These are phyloP conservation scores for Heliocidaris tuberculata DNA, from an alignment of 35 echinoderm and acorn worm species.

Conservation along the genomic window DNA sequence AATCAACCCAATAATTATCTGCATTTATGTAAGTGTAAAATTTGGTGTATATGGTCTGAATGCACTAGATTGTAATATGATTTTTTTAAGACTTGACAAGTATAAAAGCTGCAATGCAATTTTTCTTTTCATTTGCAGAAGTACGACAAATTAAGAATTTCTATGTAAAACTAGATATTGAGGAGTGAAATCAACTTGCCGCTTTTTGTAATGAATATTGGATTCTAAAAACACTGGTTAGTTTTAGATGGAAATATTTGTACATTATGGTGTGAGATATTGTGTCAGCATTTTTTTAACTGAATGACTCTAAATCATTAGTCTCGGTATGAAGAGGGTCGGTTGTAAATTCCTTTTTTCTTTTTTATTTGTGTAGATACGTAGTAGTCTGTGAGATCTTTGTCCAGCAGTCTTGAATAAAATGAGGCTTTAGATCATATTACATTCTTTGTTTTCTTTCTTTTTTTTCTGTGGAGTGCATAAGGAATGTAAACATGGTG, in stretches of 20 bases:
- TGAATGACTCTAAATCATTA: not conserved
- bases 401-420: slow-evolving; percentile 38
- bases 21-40: too few species aligned
- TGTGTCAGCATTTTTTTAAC: not conserved
- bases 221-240: not conserved
- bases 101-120: not conserved
- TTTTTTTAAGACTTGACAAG: not conserved
- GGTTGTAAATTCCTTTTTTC: not conserved
- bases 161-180: not conserved
- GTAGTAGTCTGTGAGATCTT: slow-evolving; percentile 25
- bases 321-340: not conserved
- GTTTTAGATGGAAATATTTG: slow-evolving; percentile 15
- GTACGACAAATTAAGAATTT: not conserved
- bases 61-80: not conserved
- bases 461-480: not conserved
- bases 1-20: too few species aligned
- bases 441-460: not conserved
- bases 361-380: slow-evolving; percentile 38
- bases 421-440: slow-evolving; percentile 40
- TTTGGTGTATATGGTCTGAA: not conserved
- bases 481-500: too few species aligned
- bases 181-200: slow-evolving; percentile 25
- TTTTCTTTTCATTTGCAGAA: not conserved
- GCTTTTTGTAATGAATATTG: not conserved
- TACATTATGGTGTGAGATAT: not conserved